A percentile compares a stretch with the other conserved stretches of the same genome.
phyloP scores from a whole-genome alignment of 2,113 vertebrate genomes.

The Rhynchopsitta pachyrhyncha region DNA sequence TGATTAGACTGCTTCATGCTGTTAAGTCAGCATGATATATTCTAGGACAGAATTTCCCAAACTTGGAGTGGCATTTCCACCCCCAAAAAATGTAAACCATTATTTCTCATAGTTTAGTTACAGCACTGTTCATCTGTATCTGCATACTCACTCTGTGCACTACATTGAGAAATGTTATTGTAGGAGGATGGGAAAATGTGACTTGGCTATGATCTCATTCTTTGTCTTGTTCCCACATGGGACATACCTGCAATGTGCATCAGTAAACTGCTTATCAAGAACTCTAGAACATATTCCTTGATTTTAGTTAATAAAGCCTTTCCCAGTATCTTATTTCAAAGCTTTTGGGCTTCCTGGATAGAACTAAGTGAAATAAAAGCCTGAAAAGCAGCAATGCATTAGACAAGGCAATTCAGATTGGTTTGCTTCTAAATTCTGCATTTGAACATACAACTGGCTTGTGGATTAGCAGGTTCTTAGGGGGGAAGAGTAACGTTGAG shows the following conservation, averaged over 20 bases:
- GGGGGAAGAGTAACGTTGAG: neutral
- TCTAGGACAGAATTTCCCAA: neutral
- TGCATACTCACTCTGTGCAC: neutral
- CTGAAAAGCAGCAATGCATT: neutral
- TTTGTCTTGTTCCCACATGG: slow-evolving; percentile 23
- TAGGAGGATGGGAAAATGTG: slow-evolving; percentile 25
- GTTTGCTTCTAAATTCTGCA: neutral
- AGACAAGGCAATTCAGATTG: neutral
- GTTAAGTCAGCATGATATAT: neutral
- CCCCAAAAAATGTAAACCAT: neutral
- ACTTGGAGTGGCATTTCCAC: neutral
- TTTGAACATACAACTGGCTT: neutral
- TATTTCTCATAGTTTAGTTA: neutral
- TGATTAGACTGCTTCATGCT: neutral
- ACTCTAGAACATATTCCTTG: neutral
- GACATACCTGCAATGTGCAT: slow-evolving; percentile 34
- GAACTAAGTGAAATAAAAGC: neutral
- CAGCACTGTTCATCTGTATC: neutral
- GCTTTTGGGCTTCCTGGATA: neutral
- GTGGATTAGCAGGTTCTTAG: neutral
- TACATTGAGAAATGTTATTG: neutral
- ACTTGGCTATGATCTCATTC: slow-evolving; percentile 44
- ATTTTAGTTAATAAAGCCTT: neutral
- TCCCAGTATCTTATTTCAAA: neutral
- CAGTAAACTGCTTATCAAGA: neutral